Conservation (phyloP, 1,140 invertebrate species). For the Saccostrea cuccullata region DNA sequence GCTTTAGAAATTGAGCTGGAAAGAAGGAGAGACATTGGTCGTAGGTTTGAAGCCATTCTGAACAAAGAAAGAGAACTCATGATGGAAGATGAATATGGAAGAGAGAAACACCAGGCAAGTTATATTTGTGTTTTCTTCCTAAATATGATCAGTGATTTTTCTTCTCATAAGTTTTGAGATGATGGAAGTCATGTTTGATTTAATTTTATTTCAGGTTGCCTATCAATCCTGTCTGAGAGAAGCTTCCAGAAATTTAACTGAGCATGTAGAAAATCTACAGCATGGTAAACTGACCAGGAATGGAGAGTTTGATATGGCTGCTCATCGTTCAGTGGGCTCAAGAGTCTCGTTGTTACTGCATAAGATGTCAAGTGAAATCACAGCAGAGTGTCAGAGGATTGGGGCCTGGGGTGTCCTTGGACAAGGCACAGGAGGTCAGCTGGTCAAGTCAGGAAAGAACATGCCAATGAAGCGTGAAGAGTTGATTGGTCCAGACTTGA, state of each 20-base stretch:
- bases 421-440: constrained; percentile 69
- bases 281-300: constrained; percentile 61
- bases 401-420: constrained; percentile 74
- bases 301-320: constrained; percentile 65
- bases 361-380: constrained; percentile 68
- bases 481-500: constrained; percentile 66
- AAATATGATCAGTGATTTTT: no score
- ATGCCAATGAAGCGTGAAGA: constrained; percentile 65
- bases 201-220: constrained; percentile 62
- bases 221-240: constrained; percentile 70
- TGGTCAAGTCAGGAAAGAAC: constrained; percentile 65
- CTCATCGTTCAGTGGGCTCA: constrained; percentile 62
- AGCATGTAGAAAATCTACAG: constrained; percentile 70
- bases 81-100: constrained; percentile 68
- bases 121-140: background rate
- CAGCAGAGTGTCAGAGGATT: constrained; percentile 67
- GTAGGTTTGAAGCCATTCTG: constrained; percentile 68
- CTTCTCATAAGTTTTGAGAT: background rate
- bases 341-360: constrained; percentile 67
- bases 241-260: constrained; percentile 66
- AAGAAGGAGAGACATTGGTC: constrained; percentile 71
- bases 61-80: constrained; percentile 65
- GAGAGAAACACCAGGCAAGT: constrained; percentile 74
- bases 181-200: background rate
- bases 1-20: constrained; percentile 74